phyloP scores from a whole-genome alignment of 2,113 vertebrate genomes.

The Eptesicus fuscus region DNA sequence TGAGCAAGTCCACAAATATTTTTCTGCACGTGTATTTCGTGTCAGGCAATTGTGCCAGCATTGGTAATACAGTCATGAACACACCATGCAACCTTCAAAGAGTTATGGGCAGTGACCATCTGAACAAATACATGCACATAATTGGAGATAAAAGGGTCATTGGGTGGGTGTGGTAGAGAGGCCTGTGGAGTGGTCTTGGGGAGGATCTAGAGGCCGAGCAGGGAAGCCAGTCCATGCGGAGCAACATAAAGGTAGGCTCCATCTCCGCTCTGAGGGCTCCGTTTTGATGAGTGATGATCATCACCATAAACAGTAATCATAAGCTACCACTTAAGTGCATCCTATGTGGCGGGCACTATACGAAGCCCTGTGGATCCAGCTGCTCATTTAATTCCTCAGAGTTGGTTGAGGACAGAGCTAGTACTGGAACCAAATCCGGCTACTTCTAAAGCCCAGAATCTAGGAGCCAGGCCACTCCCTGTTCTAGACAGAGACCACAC shows the following conservation, averaged over 20 bases:
- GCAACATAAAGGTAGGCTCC: neutral
- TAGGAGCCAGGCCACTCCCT: neutral
- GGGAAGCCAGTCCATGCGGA: neutral
- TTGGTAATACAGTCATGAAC: neutral
- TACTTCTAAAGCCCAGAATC: neutral
- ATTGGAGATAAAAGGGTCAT: neutral
- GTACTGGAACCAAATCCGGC: neutral
- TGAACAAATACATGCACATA: neutral
- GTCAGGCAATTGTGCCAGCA: neutral
- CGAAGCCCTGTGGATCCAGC: neutral
- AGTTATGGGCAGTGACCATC: neutral
- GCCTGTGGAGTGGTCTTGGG: no score
- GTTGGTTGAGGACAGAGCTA: neutral
- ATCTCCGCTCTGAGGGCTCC: neutral
- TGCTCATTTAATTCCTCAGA: neutral
- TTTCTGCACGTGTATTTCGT: neutral
- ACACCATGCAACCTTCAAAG: neutral
- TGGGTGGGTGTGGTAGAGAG: neutral
- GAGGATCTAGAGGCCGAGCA: neutral
- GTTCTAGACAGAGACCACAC: neutral
- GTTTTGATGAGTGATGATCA: rapidly evolving
- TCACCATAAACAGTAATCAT: rapidly evolving
- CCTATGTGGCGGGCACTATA: neutral
- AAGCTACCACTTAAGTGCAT: neutral
- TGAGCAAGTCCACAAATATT: neutral